Conservation (phyloP, 1,140 invertebrate genomes). For the Diabrotica undecimpunctata region DNA sequence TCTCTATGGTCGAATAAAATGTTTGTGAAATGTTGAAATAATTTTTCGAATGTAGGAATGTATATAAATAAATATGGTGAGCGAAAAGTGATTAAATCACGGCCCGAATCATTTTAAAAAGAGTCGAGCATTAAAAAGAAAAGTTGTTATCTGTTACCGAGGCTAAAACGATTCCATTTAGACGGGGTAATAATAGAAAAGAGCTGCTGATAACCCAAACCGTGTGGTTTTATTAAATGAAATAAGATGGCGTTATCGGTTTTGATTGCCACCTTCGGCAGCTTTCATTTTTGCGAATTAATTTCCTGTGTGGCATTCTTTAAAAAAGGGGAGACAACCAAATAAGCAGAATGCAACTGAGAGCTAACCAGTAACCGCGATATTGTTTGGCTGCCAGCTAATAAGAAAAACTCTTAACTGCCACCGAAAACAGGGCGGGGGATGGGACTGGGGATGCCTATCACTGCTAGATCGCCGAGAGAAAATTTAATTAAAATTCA, state of each 20-base stretch:
- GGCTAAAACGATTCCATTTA: neutral
- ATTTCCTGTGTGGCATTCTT: conserved; percentile 49
- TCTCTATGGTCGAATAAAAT: too few relatives aligned
- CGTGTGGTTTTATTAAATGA: conserved; percentile 42
- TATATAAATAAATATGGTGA: neutral
- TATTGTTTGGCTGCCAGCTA: conserved; percentile 40
- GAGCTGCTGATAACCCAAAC: conserved; percentile 39
- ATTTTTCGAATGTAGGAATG: too few relatives aligned
- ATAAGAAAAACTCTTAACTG: conserved; percentile 45
- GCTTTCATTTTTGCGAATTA: conserved; percentile 50
- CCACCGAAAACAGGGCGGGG: conserved; percentile 6
- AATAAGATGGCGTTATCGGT: conserved; percentile 44
- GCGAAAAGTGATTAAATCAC: neutral
- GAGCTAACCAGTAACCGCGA: conserved; percentile 39
- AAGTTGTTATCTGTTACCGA: neutral
- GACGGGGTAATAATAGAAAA: conserved; percentile 7
- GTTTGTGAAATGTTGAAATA: too few relatives aligned
- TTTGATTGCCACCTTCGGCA: conserved; percentile 39
- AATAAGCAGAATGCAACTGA: conserved; percentile 35
- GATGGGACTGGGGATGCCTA: conserved; percentile 30
- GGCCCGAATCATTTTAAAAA: neutral
- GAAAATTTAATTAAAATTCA: conserved; percentile 49
- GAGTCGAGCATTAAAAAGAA: neutral
- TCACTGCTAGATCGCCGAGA: conserved; percentile 38
- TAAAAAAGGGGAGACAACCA: conserved; percentile 43